Evolutionary conservation across 2,113 vertebrate genomes (phyloP).

Genomic region (Tragelaphus scriptus): DNA sequence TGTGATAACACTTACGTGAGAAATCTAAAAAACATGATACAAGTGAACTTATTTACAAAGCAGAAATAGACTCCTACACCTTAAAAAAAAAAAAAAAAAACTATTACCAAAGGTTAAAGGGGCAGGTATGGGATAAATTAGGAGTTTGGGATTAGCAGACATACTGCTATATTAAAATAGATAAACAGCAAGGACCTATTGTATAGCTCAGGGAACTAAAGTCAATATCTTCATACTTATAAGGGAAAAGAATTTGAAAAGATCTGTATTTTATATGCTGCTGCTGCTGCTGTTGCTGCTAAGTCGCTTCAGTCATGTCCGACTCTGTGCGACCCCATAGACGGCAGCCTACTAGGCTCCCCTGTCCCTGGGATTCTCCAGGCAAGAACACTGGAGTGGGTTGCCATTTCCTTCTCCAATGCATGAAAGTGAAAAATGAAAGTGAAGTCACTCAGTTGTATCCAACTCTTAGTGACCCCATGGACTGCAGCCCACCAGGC

Average conservation of each 20-base stretch:
- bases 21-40: not conserved
- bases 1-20: not conserved
- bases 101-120: too few relatives aligned
- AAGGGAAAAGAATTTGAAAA: not conserved
- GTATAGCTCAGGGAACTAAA: not conserved
- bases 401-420: too few relatives aligned
- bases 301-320: rapidly evolving
- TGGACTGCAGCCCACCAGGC: too few relatives aligned
- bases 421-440: too few relatives aligned
- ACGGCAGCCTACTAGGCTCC: too few relatives aligned
- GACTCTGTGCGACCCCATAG: too few relatives aligned
- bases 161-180: not conserved
- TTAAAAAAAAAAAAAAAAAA: not conserved
- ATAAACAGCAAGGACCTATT: not conserved
- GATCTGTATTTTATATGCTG: not conserved
- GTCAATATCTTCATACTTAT: not conserved
- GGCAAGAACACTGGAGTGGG: too few relatives aligned
- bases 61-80: not conserved
- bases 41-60: not conserved
- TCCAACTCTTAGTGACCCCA: too few relatives aligned
- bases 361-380: too few relatives aligned
- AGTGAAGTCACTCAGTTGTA: too few relatives aligned
- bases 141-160: not conserved
- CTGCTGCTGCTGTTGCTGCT: too few relatives aligned
- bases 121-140: not conserved